Percentiles rank a stretch among this genome's conserved stretches.
phyloP scores from a whole-genome alignment of 2,113 vertebrate species.

The Centropus bengalensis region DNA sequence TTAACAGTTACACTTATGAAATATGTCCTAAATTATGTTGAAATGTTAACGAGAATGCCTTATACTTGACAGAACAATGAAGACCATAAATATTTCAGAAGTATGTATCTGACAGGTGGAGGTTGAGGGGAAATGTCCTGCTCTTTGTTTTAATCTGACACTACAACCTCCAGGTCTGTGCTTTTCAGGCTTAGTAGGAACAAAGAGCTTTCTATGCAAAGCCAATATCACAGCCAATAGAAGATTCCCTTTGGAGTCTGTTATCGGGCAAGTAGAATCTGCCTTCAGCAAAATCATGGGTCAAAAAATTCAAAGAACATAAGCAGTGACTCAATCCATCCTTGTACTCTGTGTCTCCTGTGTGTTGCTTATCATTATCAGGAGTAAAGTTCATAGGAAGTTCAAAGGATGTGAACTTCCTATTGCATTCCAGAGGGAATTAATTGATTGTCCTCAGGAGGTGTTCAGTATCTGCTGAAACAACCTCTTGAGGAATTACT shows the following conservation, averaged over 20 bases:
- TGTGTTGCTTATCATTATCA: background rate
- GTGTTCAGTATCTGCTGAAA: background rate
- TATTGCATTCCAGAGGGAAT: conserved; percentile 1
- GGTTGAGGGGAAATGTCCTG: conserved; percentile 23
- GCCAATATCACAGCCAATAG: background rate
- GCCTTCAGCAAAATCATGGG: background rate
- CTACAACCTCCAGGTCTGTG: conserved; percentile 25
- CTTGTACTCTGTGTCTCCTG: background rate
- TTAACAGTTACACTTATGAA: conserved; percentile 71
- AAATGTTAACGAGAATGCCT: conserved; percentile 74
- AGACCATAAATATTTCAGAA: conserved; percentile 74
- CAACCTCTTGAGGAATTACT: background rate
- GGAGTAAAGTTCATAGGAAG: conserved; percentile 1
- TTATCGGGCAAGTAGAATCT: conserved; percentile 28
- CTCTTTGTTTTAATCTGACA: conserved; percentile 33
- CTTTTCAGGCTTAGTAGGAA: conserved; percentile 25
- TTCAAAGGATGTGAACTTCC: conserved; percentile 2
- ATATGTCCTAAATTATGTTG: conserved; percentile 73
- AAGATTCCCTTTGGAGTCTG: conserved; percentile 37
- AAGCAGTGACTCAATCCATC: background rate
- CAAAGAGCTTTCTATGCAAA: conserved; percentile 38
- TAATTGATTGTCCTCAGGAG: conserved; percentile 21
- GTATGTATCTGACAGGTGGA: conserved; percentile 27
- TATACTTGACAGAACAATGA: conserved; percentile 70
- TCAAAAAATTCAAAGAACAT: conserved; percentile 6